Base-by-base conservation (phyloP, 2,113 vertebrate species). In the Platichthys flesus region DNA sequence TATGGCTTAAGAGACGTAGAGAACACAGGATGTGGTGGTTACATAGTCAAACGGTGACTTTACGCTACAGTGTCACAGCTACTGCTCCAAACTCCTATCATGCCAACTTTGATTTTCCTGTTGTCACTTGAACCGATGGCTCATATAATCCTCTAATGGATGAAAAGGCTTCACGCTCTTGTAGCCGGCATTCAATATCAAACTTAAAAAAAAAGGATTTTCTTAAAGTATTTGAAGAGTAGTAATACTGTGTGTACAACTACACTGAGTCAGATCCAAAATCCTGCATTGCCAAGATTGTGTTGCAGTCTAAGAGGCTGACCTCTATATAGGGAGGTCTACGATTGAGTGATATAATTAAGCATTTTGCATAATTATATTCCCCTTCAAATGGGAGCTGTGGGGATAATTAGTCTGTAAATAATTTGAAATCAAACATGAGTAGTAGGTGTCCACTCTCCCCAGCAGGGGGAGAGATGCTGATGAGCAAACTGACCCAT, bases 401-500 rank as follows among this genome's bases (percentile, higher is more conserved):
- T 61, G 77, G 78, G 69, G 67, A 51, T 89, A 91, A 89, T 92
- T 90, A 79, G 70, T 73, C 63, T 52, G 74, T 87, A 67, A 90
- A 86, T 90, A 80, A 82, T 85, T 58, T 84, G 52, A 80, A 87
- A 78, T 89, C 70, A 87, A 86, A 87, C 78, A 82, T 64, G 18
- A 51, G 62, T 74, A 57, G 66, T 71, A 52, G 84, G 78, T 65
- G 87, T 82, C 71, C 81, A 78, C 72, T 62, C 51, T 61, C 67
- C 79, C 73, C 74, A 24, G 57, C 74, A 23, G 35, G 69, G 52
- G 37, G 26, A 81, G 57, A 80, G 49, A 81, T 63, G 52, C 65
- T 81, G 82, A 88, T 85, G 74, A 82, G 81, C n/a, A 85, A 86
- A 85, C 70, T 88, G 81, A 89, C 87, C 24, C 73, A 7, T 87